Evolutionary conservation across 2,113 vertebrate genomes (phyloP).

Genomic region (Heterotilapia buettikoferi): DNA sequence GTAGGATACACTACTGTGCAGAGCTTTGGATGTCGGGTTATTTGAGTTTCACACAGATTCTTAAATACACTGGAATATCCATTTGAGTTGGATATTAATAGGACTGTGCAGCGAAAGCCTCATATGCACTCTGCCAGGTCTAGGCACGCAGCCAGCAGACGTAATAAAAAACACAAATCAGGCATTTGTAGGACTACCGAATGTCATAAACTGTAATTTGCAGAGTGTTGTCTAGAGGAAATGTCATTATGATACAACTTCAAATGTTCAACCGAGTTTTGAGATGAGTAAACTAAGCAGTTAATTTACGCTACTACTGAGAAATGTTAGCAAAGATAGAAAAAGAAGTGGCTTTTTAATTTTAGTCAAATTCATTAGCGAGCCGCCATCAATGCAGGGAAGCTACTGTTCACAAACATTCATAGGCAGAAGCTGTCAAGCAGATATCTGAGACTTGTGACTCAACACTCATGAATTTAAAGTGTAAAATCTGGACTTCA

Average conservation of each 20-base stretch:
- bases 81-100: constrained; percentile 7
- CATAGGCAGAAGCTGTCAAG: not conserved
- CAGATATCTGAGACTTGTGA: not conserved
- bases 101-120: not conserved
- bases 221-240: constrained; percentile 36
- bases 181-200: constrained; percentile 22
- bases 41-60: not conserved
- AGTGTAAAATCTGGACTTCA: constrained; percentile 6
- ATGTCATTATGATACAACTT: constrained; percentile 32
- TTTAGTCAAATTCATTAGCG: not conserved
- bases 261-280: constrained; percentile 33
- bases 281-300: constrained; percentile 29
- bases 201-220: constrained; percentile 51
- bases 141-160: constrained; percentile 30
- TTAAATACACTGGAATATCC: not conserved
- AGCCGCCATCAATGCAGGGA: not conserved
- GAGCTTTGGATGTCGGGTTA: not conserved
- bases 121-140: not conserved
- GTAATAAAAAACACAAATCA: constrained; percentile 23
- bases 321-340: not conserved
- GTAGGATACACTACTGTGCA: not conserved
- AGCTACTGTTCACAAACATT: not conserved
- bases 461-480: not conserved
- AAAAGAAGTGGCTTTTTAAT: not conserved
- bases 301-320: constrained; percentile 15